Percentiles rank a stretch among this genome's conserved stretches.
These are phyloP conservation scores for Diacarnus erythraeanus DNA, from an alignment of 37 sponge, comb jelly and placozoan genomes.

Conservation along the genomic window DNA sequence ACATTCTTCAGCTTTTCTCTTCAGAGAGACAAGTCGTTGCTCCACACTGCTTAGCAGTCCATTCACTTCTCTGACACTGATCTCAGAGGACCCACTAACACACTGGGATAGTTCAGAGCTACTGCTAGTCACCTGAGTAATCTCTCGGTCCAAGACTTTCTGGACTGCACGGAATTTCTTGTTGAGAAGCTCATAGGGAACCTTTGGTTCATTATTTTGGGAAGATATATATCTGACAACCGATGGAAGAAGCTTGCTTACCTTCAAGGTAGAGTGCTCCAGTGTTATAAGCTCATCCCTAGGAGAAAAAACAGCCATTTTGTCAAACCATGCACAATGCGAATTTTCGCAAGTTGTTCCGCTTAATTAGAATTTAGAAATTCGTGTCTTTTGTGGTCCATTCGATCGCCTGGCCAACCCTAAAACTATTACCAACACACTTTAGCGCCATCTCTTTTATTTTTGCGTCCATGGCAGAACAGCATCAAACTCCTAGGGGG, in stretches of 20 bases:
- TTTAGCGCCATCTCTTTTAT: conserved; percentile 2
- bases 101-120: conserved; percentile 31
- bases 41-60: conserved; percentile 39
- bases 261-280: conserved; percentile 87
- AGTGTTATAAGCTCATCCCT: conserved; percentile 70
- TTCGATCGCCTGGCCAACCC: neutral
- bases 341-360: neutral
- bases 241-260: neutral
- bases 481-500: conserved; percentile 13
- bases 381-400: neutral
- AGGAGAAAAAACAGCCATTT: conserved; percentile 5
- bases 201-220: conserved; percentile 34
- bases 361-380: conserved; percentile 15
- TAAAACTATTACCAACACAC: neutral
- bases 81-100: neutral
- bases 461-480: conserved; percentile 14
- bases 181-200: conserved; percentile 96
- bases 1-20: conserved; percentile 72
- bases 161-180: conserved; percentile 91
- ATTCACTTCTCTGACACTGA: conserved; percentile 32
- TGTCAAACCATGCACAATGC: neutral
- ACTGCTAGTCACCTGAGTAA: conserved; percentile 44
- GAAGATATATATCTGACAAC: neutral
- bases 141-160: conserved; percentile 86
- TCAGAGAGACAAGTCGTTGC: conserved; percentile 50